These are phyloP conservation scores for Betta splendens DNA, from an alignment of 2,797 vertebrate species.

Conservation along the genomic window DNA sequence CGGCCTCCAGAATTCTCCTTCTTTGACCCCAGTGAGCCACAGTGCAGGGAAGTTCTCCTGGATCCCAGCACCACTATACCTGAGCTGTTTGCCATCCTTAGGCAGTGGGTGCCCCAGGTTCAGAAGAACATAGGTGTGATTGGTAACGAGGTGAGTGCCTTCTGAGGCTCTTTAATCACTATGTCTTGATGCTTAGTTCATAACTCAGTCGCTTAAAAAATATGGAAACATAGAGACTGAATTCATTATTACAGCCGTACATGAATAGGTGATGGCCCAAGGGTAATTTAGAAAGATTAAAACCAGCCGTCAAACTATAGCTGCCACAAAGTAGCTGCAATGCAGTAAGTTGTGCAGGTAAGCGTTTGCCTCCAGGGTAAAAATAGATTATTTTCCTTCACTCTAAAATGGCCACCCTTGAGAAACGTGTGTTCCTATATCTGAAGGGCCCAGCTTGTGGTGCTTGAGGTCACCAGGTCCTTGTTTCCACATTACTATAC, in stretches of 20 bases:
- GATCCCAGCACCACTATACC: constrained; percentile 91
- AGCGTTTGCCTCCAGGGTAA: constrained; percentile 41
- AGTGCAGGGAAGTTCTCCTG: constrained; percentile 91
- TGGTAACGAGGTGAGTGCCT: constrained; percentile 88
- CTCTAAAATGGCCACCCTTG: constrained; percentile 28
- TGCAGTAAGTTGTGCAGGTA: constrained; percentile 48
- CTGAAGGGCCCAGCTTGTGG: too few relatives aligned
- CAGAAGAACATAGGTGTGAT: constrained; percentile 94
- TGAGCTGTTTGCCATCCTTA: constrained; percentile 95
- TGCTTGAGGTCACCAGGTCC: constrained; percentile 26
- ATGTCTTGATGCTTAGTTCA: background rate
- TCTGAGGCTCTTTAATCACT: background rate
- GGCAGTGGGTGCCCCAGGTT: constrained; percentile 98
- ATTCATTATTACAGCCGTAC: background rate
- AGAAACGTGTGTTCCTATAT: constrained; percentile 47
- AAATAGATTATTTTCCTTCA: constrained; percentile 38
- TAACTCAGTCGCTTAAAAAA: background rate
- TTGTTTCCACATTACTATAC: constrained; percentile 7
- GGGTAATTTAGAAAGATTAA: background rate
- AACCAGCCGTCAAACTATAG: constrained; percentile 4
- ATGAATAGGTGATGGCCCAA: constrained; percentile 6
- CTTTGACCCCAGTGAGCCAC: constrained; percentile 93
- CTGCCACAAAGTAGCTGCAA: constrained; percentile 43
- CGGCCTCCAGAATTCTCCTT: constrained; percentile 91
- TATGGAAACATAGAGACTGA: background rate